A percentile compares a stretch with the other conserved stretches of the same genome.
phyloP scores from a whole-genome alignment of 2,113 vertebrate genomes.

The Triplophysa tibetana region DNA sequence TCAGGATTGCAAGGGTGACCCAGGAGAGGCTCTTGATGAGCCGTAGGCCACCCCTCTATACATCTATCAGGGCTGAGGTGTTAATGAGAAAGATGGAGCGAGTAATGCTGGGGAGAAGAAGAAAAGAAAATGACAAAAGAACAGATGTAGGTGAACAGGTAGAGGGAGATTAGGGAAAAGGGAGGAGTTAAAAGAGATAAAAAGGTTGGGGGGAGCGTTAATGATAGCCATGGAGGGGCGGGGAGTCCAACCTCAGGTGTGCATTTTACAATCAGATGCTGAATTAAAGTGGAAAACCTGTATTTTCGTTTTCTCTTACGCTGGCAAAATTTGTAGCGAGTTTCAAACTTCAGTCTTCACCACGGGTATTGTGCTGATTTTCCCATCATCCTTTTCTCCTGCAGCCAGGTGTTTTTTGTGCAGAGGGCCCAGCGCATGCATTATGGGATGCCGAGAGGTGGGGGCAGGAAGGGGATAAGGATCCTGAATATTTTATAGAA shows the following conservation, averaged over 20 bases:
- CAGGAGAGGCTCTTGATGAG: conserved; percentile 9
- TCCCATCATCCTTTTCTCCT: conserved; percentile 53
- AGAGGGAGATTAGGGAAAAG: conserved; percentile 1
- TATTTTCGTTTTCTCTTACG: not conserved
- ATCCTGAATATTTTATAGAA: conserved; percentile 72
- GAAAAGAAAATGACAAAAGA: conserved; percentile 45
- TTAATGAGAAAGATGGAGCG: conserved; percentile 64
- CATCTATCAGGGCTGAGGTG: conserved; percentile 60
- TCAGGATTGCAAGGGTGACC: conserved; percentile 46
- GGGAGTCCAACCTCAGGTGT: not conserved
- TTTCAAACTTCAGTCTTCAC: conserved; percentile 2
- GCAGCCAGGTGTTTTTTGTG: conserved; percentile 51
- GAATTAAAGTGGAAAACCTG: not conserved
- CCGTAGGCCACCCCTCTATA: conserved; percentile 47
- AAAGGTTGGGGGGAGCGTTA: not conserved
- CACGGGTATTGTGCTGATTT: conserved; percentile 48
- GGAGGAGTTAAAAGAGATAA: conserved; percentile 43
- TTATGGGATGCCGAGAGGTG: conserved; percentile 63
- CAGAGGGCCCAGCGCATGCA: conserved; percentile 64
- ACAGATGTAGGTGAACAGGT: conserved; percentile 47
- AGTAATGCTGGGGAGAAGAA: conserved; percentile 38
- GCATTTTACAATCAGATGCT: not conserved
- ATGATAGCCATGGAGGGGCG: not conserved
- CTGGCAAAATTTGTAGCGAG: not conserved
- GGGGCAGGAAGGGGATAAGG: conserved; percentile 49